Base-by-base conservation (phyloP, 2,888 invertebrate species). In the Ectemnius lituratus region DNA sequence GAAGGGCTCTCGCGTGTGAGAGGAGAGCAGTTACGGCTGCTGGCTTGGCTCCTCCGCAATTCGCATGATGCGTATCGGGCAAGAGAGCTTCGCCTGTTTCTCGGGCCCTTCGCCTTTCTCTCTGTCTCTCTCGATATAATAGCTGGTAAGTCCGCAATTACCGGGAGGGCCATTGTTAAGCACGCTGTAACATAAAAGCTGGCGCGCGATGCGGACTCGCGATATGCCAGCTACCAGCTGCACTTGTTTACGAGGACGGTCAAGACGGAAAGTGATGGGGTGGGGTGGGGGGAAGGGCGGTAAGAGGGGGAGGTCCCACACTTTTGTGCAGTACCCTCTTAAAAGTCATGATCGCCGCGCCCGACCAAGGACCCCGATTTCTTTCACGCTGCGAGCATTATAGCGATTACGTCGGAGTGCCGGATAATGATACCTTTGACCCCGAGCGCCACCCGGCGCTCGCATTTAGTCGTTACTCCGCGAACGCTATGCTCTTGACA, bases 131-230 rank as follows among this genome's bases (percentile, higher is more conserved):
- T 16, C 37, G 64, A 60, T 68, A 68, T 59, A 68, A 58, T 66
- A 58, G 73, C 80, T 72, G 66, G 80, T 72, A 78, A 76, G 67
- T 76, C 71, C 73, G 68, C 69, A 81, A 81, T 81, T 77, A 79
- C 70, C 52, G 52, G 67, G 23, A 67, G 66, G 62, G 73, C 70
- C 68, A 67, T 72, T 68, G 67, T 66, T 58, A 62, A 66, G 71
- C 62, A 45, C 62, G 73, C 56, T 67, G 70, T 70, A 78, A 75
- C 75, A 47, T 67, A 62, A 79, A 71, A 73, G 76, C 74, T 67
- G 67, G 70, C 74, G 67, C 67, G 59, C 56, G 75, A 75, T 67
- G 70, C 66, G 73, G 65, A 72, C 64, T 70, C 66, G 66, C 64
- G 81, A 81, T 75, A 79, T 37, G 62, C 62, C 49, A 49, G 56